Evolutionary conservation across 53 echinoderm and acorn worm species (phyloP), one percentile per base, ranked within the genome.

Genomic region (Crossaster papposus): DNA sequence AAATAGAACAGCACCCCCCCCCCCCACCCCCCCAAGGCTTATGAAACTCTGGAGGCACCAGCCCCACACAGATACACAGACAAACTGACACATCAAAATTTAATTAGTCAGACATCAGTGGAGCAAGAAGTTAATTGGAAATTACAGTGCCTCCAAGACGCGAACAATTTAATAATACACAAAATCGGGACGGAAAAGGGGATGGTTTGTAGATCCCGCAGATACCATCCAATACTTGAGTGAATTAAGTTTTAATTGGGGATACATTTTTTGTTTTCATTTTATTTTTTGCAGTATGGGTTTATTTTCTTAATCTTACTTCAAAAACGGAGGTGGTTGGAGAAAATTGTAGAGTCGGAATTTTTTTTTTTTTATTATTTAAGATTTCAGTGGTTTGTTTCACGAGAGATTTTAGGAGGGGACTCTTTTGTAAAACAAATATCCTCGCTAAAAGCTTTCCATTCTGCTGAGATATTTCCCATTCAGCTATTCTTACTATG

Each of bases 71-170:
- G 31, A 54, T 30, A 58, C 31, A 58, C 15, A 55, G 58, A 87
- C 87, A 77, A 87, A 87, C 87, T 87, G 87, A 31, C 76, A 34
- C 62, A 87, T 87, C 87, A 87, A 87, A 87, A 87, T 87, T 87
- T 87, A 75, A 87, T 87, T 77, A 87, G 87, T 87, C 77, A 87
- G 63, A 74, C 87, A 58, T 87, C 87, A 87, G 76, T 87, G 87
- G 77, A 87, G 87, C 87, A 36, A 36, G 54, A 87, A 54, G 76
- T 62, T 87, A 87, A 87, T 87, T 87, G 87, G 62, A 75, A 87
- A 87, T 77, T 29, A 58, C 72, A 77, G 76, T 75, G 76, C 75
- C 87, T 72, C 50, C 63, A 15, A 36, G 87, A 35, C 76, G 37
- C 44, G 9, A 44, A 77, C n/a, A 76, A 87, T 87, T 87, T 87